These are phyloP conservation scores for Malacoctenus gilli DNA, from an alignment of 2,797 vertebrate species.

Conservation along the genomic window DNA sequence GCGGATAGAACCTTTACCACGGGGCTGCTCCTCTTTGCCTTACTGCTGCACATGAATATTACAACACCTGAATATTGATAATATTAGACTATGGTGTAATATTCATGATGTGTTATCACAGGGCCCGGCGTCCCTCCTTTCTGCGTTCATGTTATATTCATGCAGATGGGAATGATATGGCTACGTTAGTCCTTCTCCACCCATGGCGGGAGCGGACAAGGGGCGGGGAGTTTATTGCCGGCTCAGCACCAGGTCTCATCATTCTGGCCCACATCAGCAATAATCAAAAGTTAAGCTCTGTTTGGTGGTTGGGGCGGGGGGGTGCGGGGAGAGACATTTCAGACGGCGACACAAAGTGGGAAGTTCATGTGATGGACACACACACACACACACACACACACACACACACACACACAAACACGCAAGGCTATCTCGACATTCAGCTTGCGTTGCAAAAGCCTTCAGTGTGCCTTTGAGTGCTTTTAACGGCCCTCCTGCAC, in stretches of 20 bases:
- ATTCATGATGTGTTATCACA: slow-evolving; percentile 65
- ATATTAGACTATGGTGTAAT: slow-evolving; percentile 61
- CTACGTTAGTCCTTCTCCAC: slow-evolving; percentile 34
- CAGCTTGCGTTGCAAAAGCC: neutral
- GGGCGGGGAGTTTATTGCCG: slow-evolving; percentile 42
- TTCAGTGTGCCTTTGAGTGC: neutral
- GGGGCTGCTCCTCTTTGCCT: slow-evolving; percentile 21
- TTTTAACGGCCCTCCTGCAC: too few relatives aligned
- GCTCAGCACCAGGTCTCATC: slow-evolving; percentile 42
- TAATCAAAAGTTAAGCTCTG: slow-evolving; percentile 20
- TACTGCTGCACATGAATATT: slow-evolving; percentile 64
- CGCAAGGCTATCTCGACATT: too few relatives aligned
- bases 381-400: too few relatives aligned
- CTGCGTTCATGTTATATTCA: slow-evolving; percentile 68
- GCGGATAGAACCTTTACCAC: slow-evolving; percentile 54
- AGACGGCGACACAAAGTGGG: neutral
- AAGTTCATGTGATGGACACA: neutral
- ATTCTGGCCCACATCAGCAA: slow-evolving; percentile 30
- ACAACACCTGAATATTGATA: slow-evolving; percentile 60
- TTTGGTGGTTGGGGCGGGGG: slow-evolving; percentile 3
- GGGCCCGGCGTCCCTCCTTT: slow-evolving; percentile 13
- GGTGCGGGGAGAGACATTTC: neutral
- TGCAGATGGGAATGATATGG: slow-evolving; percentile 55
- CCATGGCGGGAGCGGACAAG: slow-evolving; percentile 18
- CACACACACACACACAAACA: too few relatives aligned